phyloP scores from a whole-genome alignment of 1,140 invertebrate genomes.

The Halesus radiatus region DNA sequence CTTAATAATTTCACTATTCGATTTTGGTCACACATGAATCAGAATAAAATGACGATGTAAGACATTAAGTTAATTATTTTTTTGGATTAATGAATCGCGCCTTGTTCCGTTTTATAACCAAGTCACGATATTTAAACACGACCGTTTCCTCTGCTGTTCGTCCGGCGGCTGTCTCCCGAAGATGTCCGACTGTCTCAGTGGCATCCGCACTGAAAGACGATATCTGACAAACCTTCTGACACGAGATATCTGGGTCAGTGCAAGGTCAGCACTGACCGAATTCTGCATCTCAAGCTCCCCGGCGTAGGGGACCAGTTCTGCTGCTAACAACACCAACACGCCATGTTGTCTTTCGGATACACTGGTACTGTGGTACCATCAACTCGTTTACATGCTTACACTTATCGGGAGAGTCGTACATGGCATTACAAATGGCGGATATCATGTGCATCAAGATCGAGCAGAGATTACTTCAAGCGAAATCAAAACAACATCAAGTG shows the following conservation, averaged over 20 bases:
- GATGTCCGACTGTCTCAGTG: constrained; percentile 8
- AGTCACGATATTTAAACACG: neutral
- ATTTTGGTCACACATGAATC: too few species aligned
- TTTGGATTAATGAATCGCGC: too few species aligned
- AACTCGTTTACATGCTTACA: too few species aligned
- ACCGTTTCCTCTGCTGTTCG: neutral
- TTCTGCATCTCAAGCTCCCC: constrained; percentile 12
- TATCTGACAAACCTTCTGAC: constrained; percentile 1
- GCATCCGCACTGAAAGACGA: constrained; percentile 5
- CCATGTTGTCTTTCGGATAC: neutral
- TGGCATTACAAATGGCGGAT: too few species aligned
- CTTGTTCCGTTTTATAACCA: neutral
- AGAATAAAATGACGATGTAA: too few species aligned
- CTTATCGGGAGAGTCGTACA: too few species aligned
- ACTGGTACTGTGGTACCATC: neutral
- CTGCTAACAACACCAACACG: neutral
- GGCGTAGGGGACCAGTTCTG: constrained; percentile 4
- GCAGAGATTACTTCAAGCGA: too few species aligned
- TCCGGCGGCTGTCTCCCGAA: constrained; percentile 6
- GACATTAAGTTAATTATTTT: too few species aligned
- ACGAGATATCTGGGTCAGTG: constrained; percentile 31
- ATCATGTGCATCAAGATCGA: too few species aligned
- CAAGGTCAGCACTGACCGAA: constrained; percentile 32
- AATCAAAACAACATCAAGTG: too few species aligned
- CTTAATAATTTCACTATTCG: too few species aligned